These are phyloP conservation scores for Epirrhoe tristata DNA, from an alignment of 2,888 invertebrate species.

Conservation along the genomic window DNA sequence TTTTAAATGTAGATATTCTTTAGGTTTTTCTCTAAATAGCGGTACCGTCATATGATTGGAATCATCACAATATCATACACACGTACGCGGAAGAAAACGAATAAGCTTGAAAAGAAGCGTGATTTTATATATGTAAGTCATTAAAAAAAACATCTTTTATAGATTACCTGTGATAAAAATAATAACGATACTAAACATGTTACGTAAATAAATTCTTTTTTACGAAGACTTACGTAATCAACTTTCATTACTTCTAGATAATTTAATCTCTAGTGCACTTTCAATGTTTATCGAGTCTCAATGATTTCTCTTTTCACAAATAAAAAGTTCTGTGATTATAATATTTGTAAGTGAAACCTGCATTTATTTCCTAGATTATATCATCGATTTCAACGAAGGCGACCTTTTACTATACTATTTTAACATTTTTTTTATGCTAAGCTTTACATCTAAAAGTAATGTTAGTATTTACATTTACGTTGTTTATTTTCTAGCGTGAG, in stretches of 20 bases:
- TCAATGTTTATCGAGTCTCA: slow-evolving; percentile 36
- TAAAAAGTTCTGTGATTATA: slow-evolving; percentile 32
- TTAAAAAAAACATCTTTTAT: too few relatives aligned
- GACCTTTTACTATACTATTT: too few relatives aligned
- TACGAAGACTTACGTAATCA: slow-evolving; percentile 32
- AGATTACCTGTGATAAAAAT: not conserved
- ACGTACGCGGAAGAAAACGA: too few relatives aligned
- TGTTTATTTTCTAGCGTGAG: too few relatives aligned
- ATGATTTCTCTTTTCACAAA: slow-evolving; percentile 36
- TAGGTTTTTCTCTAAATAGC: not conserved
- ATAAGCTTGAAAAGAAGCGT: too few relatives aligned
- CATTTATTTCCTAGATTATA: not conserved
- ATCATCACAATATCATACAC: too few relatives aligned
- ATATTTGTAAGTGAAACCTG: slow-evolving; percentile 30
- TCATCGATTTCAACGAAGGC: too few relatives aligned
- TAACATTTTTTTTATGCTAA: too few relatives aligned
- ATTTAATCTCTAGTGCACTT: slow-evolving; percentile 39
- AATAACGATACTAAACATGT: not conserved
- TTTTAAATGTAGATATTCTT: not conserved
- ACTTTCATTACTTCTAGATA: slow-evolving; percentile 39
- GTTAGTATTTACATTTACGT: too few relatives aligned
- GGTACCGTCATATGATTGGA: not conserved
- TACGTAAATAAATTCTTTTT: not conserved
- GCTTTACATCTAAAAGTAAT: too few relatives aligned
- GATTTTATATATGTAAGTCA: too few relatives aligned